Percentiles rank a stretch among this genome's conserved stretches.
These are phyloP conservation scores for Himalopsyche japonica DNA, from an alignment of 2,888 invertebrate genomes.

Conservation along the genomic window DNA sequence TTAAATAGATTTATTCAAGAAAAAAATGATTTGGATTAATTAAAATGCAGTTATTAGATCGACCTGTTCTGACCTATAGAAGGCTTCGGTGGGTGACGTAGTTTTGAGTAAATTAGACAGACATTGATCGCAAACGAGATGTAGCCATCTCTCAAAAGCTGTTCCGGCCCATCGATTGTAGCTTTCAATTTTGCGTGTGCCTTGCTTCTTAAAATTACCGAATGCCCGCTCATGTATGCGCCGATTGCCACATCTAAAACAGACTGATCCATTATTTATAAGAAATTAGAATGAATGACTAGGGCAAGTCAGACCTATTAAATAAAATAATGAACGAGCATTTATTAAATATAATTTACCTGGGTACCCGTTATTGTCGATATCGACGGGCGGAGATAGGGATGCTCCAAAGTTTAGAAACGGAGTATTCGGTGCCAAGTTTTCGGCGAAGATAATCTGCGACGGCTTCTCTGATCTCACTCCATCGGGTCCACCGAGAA, in stretches of 20 bases:
- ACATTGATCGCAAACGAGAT: background rate
- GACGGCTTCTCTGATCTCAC: slow-evolving; percentile 42
- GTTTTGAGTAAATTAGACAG: background rate
- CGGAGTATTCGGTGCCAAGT: slow-evolving; percentile 39
- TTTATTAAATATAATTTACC: slow-evolving; percentile 40
- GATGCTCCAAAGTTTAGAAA: slow-evolving; percentile 52
- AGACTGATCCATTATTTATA: background rate
- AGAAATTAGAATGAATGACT: too few relatives aligned
- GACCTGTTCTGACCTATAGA: background rate
- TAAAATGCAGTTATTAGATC: too few relatives aligned
- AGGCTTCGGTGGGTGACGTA: background rate
- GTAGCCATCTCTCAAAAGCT: background rate
- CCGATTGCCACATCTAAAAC: background rate
- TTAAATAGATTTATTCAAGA: too few relatives aligned
- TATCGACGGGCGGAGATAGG: slow-evolving; percentile 49
- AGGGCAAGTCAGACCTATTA: too few relatives aligned
- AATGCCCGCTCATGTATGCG: background rate
- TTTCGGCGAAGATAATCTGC: slow-evolving; percentile 47
- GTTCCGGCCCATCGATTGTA: background rate
- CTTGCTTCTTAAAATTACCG: background rate
- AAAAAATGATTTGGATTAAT: too few relatives aligned
- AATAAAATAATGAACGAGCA: background rate
- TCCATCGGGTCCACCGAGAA: slow-evolving; percentile 45
- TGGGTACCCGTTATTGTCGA: slow-evolving; percentile 49
- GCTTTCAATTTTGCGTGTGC: background rate